These are phyloP conservation scores for Heliconius cydno DNA, from an alignment of 2,888 invertebrate genomes.

Conservation along the genomic window DNA sequence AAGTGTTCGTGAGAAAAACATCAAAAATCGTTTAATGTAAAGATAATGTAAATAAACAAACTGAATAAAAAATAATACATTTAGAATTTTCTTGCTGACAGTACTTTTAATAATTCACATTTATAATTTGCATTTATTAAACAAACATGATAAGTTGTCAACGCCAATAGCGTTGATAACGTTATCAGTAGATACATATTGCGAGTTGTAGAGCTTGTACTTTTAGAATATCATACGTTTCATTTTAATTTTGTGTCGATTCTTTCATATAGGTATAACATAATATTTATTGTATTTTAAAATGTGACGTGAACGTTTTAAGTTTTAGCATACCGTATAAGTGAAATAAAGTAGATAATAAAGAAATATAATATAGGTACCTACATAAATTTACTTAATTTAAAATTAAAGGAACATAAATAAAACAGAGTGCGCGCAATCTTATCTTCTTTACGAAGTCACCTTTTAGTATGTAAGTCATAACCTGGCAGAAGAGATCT, in stretches of 20 bases:
- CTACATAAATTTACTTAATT: neutral
- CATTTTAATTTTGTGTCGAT: neutral
- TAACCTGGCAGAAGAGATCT: neutral
- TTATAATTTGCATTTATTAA: conserved; percentile 59
- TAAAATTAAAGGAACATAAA: neutral
- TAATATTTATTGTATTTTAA: neutral
- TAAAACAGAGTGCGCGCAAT: neutral
- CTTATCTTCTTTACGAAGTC: neutral
- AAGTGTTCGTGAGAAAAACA: neutral
- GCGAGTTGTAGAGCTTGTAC: conserved; percentile 44
- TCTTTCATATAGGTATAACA: neutral
- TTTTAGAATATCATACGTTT: conserved; percentile 39
- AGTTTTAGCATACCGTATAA: neutral
- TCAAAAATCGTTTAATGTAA: neutral
- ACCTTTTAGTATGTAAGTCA: neutral
- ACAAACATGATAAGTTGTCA: conserved; percentile 75
- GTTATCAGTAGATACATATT: conserved; percentile 61
- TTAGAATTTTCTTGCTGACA: conserved; percentile 50
- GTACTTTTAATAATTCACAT: conserved; percentile 51
- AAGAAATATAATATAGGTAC: no score
- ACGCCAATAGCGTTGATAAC: conserved; percentile 75
- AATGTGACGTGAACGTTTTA: conserved; percentile 1
- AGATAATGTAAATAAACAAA: neutral
- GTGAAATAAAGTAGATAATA: neutral
- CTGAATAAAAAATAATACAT: neutral